Conservation (phyloP, 2,888 invertebrate genomes). For the Smittia sp. region DNA sequence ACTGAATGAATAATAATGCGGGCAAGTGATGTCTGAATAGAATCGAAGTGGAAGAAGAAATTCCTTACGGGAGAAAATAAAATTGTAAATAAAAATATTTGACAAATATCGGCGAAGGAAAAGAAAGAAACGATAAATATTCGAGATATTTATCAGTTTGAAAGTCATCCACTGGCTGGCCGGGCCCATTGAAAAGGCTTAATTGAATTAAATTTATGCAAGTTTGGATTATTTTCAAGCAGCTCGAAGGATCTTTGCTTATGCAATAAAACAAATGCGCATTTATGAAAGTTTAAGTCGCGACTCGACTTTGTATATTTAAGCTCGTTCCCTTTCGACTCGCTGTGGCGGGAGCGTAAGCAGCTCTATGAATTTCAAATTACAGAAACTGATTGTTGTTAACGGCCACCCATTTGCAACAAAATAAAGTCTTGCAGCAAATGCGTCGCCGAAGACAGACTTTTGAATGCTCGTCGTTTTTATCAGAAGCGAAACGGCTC, state of each 20-base stretch:
- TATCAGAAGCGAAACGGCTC: neutral
- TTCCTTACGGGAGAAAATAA: neutral
- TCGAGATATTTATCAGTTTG: conserved; percentile 19
- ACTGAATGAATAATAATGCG: neutral
- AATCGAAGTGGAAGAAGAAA: neutral
- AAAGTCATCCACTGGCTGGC: neutral
- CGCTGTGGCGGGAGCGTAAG: neutral
- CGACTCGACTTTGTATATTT: neutral
- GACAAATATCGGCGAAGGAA: conserved; percentile 15
- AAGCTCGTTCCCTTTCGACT: neutral
- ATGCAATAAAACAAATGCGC: neutral
- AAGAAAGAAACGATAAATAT: conserved; percentile 28
- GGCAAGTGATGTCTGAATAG: neutral
- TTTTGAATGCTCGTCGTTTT: conserved; percentile 2
- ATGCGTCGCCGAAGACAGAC: neutral
- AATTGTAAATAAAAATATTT: conserved; percentile 21
- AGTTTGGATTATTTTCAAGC: no score
- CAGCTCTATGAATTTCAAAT: conserved; percentile 20
- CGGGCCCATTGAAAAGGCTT: conserved; percentile 23
- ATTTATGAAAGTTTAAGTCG: conserved; percentile 13
- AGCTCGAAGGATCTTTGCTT: no score
- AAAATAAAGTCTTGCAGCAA: neutral
- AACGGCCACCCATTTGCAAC: conserved; percentile 27
- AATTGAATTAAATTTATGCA: conserved; percentile 37
- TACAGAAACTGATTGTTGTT: conserved; percentile 25